phyloP scores from a whole-genome alignment of 2,113 vertebrate species.

The Nycticryphes semicollaris region DNA sequence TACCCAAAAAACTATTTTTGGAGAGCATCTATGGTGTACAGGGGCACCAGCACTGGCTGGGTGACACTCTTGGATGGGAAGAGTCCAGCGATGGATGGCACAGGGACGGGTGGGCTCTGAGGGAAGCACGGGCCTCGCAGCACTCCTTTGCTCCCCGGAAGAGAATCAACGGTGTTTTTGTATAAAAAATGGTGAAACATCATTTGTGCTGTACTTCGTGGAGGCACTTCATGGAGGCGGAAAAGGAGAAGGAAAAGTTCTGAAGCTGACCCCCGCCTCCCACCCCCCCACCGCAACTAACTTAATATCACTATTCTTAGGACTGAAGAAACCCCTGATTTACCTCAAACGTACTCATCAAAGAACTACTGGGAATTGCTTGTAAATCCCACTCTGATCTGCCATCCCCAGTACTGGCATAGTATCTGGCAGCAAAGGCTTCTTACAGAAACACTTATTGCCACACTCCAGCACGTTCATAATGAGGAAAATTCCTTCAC shows the following conservation, averaged over 20 bases:
- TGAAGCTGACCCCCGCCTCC: background rate
- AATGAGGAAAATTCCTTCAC: background rate
- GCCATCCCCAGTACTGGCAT: no score
- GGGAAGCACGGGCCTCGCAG: rapidly evolving
- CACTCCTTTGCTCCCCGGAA: rapidly evolving
- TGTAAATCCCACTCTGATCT: background rate
- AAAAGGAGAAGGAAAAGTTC: background rate
- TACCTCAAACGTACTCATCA: rapidly evolving
- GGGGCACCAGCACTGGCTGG: background rate
- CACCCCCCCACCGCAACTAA: background rate
- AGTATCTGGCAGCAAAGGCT: background rate
- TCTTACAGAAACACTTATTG: background rate
- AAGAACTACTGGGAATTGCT: background rate
- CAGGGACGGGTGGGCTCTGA: rapidly evolving
- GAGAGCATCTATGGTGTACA: background rate
- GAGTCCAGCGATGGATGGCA: rapidly evolving
- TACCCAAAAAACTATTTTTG: background rate
- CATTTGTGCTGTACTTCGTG: rapidly evolving
- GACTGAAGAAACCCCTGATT: rapidly evolving
- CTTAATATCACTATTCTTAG: background rate
- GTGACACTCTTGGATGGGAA: no score
- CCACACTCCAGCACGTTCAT: background rate
- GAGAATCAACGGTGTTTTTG: rapidly evolving
- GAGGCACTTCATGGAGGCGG: background rate
- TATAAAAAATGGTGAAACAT: rapidly evolving